Base-by-base conservation (phyloP, 2,113 vertebrate genomes). In the Emberiza fucata region DNA sequence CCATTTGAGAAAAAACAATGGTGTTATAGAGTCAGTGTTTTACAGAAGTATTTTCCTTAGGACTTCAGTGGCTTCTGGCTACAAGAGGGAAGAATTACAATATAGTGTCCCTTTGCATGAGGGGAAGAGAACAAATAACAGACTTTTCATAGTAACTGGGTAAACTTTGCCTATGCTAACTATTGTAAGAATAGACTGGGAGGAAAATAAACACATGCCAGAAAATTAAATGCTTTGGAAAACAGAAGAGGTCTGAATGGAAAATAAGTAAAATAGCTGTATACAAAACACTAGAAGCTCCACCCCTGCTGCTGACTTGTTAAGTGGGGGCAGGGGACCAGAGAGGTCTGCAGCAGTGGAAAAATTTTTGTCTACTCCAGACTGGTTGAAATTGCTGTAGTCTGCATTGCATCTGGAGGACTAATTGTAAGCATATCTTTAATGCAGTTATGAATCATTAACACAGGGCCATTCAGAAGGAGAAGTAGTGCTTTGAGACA, bases 191-290 rank as follows among this genome's bases (percentile, higher is more conserved):
- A 81, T 85, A 94, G 59, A 68, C 42, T 71, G 29, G 39, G 40
- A 87, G 59, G 54, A 77, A 94, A 93, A 92, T 35, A 92, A 93
- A 81, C 33, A 72, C 25, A 48, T 21, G 47, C 40, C 86, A 91
- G 61, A 86, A 95, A 89, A 79, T 42, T 37, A 92, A 89, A 69
- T 59, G 33, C 19, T 90, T 51, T 91, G 91, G 70, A 95, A 93
- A 86, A 79, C 48, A 86, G 65, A 83, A 66, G 64, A 82, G 37
- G 22, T 61, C 86, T 84, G 72, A 81, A 76, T 56, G 95, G 89
- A 95, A 94, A 95, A 76, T 50, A 64, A 95, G 40, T 42, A 94
- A 94, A 95, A 72, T 65, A 64, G 92, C 28, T 45, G 61, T 91
- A 50, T 61, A 89, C 69, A 89, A 92, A 89, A 81, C 51, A 89